A percentile compares a stretch with the other conserved stretches of the same genome.
These are phyloP conservation scores for Tauraco erythrolophus DNA, from an alignment of 2,113 vertebrate genomes.

Conservation along the genomic window DNA sequence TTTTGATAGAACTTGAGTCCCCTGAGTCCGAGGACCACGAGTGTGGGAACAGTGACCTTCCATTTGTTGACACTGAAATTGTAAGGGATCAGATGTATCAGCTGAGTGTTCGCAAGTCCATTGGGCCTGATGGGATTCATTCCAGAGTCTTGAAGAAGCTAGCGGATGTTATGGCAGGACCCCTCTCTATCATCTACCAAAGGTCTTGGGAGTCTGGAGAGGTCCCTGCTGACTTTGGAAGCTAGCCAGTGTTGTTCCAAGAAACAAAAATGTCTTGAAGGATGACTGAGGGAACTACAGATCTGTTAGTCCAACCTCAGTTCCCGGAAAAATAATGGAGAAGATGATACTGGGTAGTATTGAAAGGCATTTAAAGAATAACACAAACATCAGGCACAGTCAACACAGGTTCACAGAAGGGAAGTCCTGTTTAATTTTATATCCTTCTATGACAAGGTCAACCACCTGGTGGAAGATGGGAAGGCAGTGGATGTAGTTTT, in stretches of 20 bases:
- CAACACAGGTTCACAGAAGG: background rate
- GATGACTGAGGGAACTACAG: background rate
- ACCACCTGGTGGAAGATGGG: background rate
- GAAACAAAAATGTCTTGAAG: background rate
- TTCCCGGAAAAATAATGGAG: background rate
- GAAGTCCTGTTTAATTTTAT: background rate
- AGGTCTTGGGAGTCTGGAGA: background rate
- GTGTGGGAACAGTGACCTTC: background rate
- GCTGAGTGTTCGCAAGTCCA: background rate
- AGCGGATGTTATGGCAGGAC: background rate
- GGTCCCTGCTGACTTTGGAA: background rate
- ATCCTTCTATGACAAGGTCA: background rate
- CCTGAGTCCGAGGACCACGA: accelerated
- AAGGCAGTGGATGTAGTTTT: background rate
- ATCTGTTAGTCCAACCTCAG: background rate
- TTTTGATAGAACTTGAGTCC: background rate
- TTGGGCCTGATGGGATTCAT: background rate
- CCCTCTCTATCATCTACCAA: background rate
- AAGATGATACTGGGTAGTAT: background rate
- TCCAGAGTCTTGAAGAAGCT: background rate
- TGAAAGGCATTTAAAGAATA: background rate
- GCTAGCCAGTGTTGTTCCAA: background rate
- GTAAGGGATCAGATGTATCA: background rate
- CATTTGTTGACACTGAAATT: background rate
- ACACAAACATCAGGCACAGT: background rate